phyloP scores from a whole-genome alignment of 2,888 invertebrate species.

The Eustalomyia histrio region DNA sequence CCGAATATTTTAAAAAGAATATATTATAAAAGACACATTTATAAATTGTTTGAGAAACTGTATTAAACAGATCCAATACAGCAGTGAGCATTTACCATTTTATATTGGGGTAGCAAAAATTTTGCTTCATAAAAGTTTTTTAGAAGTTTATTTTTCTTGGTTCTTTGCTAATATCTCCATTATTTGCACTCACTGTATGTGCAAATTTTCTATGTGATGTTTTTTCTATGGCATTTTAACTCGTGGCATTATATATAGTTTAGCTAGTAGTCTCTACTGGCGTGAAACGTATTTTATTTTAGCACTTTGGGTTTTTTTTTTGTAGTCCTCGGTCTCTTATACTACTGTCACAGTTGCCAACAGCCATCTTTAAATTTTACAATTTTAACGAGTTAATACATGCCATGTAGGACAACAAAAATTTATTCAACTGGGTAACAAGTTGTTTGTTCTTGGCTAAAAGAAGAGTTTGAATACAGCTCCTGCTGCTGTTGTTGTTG shows the following conservation, averaged over 20 bases:
- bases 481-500: slow-evolving; percentile 17
- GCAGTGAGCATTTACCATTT: too few species aligned
- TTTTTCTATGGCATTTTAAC: slow-evolving; percentile 39
- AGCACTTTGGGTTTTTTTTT: slow-evolving; percentile 56
- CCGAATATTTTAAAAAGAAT: too few species aligned
- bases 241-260: slow-evolving; percentile 44
- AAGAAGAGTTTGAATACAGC: slow-evolving; percentile 14
- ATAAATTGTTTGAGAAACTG: too few species aligned
- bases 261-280: slow-evolving; percentile 50
- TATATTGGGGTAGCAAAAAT: too few species aligned
- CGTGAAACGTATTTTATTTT: slow-evolving; percentile 62
- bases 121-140: too few species aligned
- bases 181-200: slow-evolving; percentile 18
- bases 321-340: neutral
- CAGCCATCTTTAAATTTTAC: slow-evolving; percentile 63
- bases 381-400: slow-evolving; percentile 66
- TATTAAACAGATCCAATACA: too few species aligned
- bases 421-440: slow-evolving; percentile 59
- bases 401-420: slow-evolving; percentile 49
- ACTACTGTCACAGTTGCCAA: slow-evolving; percentile 46
- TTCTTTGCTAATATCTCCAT: neutral
- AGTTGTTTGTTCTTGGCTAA: slow-evolving; percentile 59
- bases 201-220: slow-evolving; percentile 10
- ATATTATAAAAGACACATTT: too few species aligned
- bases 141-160: too few species aligned